A percentile compares a stretch with the other conserved stretches of the same genome.
Conservation (phyloP, 2,888 invertebrate species). For the Chrysina gloriosa region DNA sequence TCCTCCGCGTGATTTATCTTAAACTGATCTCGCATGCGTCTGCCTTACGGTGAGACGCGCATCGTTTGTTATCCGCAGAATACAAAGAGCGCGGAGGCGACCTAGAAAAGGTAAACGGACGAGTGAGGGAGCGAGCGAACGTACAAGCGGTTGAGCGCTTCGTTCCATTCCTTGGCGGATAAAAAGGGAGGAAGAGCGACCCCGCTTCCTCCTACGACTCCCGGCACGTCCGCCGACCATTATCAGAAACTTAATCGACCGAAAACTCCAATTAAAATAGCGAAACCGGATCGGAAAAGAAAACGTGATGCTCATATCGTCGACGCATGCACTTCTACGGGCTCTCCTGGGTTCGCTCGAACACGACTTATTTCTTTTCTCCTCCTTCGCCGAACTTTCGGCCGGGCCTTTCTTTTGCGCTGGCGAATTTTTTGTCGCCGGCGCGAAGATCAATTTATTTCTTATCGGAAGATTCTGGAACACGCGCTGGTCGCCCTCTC, state of each 20-base stretch:
- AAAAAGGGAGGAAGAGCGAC: conserved; percentile 7
- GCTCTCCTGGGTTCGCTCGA: not conserved
- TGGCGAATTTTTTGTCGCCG: conserved; percentile 1
- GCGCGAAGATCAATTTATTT: conserved; percentile 17
- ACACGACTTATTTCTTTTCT: not conserved
- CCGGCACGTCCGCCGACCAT: conserved; percentile 48
- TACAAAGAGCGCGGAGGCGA: conserved; percentile 1
- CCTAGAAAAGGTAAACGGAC: not conserved
- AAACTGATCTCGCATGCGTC: conserved; percentile 17
- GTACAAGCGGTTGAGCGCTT: not conserved
- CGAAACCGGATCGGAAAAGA: conserved; percentile 52
- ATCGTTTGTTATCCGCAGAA: conserved; percentile 25
- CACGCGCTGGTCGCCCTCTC: not conserved
- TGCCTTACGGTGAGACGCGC: not conserved
- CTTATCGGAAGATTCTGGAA: conserved; percentile 16
- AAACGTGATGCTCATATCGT: conserved; percentile 50
- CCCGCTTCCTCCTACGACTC: conserved; percentile 14
- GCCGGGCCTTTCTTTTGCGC: not conserved
- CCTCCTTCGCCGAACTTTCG: not conserved
- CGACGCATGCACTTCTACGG: conserved; percentile 27
- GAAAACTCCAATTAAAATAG: conserved; percentile 59
- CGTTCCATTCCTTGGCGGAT: conserved; percentile 4
- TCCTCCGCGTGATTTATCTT: conserved; percentile 17
- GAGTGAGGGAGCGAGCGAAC: not conserved
- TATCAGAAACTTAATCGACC: conserved; percentile 58